phyloP scores from a whole-genome alignment of 2,888 invertebrate genomes.

The Ischnus inquisitorius region DNA sequence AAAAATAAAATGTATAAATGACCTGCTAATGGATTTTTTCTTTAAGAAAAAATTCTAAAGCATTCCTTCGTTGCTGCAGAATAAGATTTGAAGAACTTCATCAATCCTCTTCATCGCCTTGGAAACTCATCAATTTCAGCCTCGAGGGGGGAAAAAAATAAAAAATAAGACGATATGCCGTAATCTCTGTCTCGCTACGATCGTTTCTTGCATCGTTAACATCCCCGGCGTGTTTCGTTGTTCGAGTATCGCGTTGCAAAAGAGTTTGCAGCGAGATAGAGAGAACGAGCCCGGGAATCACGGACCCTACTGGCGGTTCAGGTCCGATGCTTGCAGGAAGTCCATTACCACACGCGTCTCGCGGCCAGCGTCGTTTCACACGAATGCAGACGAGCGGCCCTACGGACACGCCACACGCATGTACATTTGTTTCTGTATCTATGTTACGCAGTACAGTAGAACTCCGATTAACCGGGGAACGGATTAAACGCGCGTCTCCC shows the following conservation, averaged over 20 bases:
- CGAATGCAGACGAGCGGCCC: constrained; percentile 62
- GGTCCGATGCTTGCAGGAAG: constrained; percentile 80
- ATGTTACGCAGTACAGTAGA: constrained; percentile 22
- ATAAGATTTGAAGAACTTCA: background rate
- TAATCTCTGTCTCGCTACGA: constrained; percentile 19
- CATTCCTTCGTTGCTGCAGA: background rate
- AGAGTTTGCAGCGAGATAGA: constrained; percentile 68
- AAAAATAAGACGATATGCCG: constrained; percentile 11
- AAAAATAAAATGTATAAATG: background rate
- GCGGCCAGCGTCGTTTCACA: constrained; percentile 60
- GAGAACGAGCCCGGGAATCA: constrained; percentile 70
- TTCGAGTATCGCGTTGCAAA: constrained; percentile 51
- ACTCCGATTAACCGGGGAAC: too few relatives aligned
- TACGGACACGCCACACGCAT: constrained; percentile 56
- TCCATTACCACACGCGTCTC: constrained; percentile 73
- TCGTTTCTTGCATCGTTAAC: constrained; percentile 11
- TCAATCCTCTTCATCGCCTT: background rate
- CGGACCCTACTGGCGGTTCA: constrained; percentile 75
- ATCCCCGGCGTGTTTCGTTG: constrained; percentile 6
- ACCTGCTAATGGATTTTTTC: too few relatives aligned
- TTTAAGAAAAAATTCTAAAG: background rate
- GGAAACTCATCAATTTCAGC: background rate
- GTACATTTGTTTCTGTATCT: constrained; percentile 24
- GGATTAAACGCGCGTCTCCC: too few relatives aligned
- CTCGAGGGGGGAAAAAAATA: background rate